Evolutionary conservation across 2,888 invertebrate species (phyloP).

Genomic region (Luperina testacea): DNA sequence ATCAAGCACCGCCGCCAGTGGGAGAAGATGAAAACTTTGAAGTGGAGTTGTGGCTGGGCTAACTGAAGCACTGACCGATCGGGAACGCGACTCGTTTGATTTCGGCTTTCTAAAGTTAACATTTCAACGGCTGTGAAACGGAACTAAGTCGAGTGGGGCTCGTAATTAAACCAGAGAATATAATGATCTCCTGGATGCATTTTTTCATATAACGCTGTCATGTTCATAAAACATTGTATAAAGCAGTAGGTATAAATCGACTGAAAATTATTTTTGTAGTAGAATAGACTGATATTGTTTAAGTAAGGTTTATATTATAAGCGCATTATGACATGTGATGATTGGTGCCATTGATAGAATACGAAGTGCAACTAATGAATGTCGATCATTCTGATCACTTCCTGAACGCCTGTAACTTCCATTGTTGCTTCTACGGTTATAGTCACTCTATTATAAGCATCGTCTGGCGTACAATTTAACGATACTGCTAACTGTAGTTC

Average conservation of each 20-base stretch:
- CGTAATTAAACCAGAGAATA: conserved; percentile 71
- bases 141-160: conserved; percentile 71
- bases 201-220: conserved; percentile 73
- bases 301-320: conserved; percentile 81
- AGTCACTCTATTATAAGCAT: conserved; percentile 53
- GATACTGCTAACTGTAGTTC: conserved; percentile 19
- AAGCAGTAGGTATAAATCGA: conserved; percentile 87
- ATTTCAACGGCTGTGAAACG: conserved; percentile 79
- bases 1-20: conserved; percentile 95
- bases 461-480: conserved; percentile 9
- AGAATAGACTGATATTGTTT: conserved; percentile 90
- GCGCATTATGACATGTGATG: conserved; percentile 90
- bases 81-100: conserved; percentile 47
- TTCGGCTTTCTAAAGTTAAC: conserved; percentile 68
- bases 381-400: conserved; percentile 81
- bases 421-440: conserved; percentile 81
- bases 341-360: conserved; percentile 90
- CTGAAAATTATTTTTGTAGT: conserved; percentile 90
- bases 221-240: conserved; percentile 81
- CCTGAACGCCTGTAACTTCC: conserved; percentile 85
- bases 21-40: conserved; percentile 95
- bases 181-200: conserved; percentile 86
- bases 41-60: conserved; percentile 92
- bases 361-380: conserved; percentile 83
- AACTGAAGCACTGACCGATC: conserved; percentile 64